Conservation (phyloP, 2,888 invertebrate genomes). For the Thymelicus acteon region DNA sequence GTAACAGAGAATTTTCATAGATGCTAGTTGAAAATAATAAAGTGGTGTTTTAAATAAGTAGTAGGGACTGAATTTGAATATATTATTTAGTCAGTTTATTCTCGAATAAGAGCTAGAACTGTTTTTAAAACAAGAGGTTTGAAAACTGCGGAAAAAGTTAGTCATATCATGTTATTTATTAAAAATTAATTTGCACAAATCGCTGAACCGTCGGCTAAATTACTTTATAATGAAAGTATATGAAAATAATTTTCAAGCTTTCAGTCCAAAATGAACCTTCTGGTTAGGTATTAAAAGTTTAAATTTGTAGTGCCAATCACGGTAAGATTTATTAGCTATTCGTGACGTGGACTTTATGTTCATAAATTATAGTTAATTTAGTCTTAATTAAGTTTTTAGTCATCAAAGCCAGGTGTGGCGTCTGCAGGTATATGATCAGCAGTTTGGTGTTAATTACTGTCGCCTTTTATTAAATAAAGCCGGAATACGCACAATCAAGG, state of each 20-base stretch:
- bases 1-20: no score
- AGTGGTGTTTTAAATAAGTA: no score
- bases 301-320: not conserved
- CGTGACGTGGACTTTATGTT: slow-evolving; percentile 9
- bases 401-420: slow-evolving; percentile 7
- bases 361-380: not conserved
- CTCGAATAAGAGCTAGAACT: no score
- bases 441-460: not conserved
- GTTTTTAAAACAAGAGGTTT: no score
- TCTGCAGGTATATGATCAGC: not conserved
- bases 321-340: slow-evolving; percentile 3
- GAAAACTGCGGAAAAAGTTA: no score
- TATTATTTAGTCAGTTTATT: no score
- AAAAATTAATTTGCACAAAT: not conserved
- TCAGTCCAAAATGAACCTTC: not conserved
- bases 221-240: not conserved
- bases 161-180: not conserved
- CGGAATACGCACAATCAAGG: no score
- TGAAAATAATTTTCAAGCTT: not conserved
- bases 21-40: no score
- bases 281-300: not conserved
- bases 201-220: not conserved
- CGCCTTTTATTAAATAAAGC: not conserved
- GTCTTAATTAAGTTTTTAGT: slow-evolving; percentile 5
- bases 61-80: no score